Evolutionary conservation across 2,888 invertebrate genomes (phyloP).

Genomic region (Xylota segnis): DNA sequence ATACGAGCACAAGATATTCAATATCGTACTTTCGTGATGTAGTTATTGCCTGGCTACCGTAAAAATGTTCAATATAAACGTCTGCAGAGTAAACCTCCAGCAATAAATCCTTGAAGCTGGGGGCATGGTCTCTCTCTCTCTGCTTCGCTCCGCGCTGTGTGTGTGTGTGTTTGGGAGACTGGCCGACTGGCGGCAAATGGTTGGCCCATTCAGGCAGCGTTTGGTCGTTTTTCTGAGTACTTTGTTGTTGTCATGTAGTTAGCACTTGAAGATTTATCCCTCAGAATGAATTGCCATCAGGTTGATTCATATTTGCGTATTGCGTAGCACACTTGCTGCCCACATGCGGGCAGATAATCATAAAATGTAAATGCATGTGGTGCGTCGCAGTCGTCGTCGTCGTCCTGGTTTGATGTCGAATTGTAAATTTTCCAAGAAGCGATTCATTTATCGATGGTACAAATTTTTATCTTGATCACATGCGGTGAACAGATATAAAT

Average conservation of each 20-base stretch:
- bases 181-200: conserved; percentile 75
- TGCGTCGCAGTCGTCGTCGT: conserved; percentile 27
- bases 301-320: conserved; percentile 79
- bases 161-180: conserved; percentile 5
- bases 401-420: conserved; percentile 35
- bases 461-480: conserved; percentile 54
- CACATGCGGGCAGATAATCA: conserved; percentile 65
- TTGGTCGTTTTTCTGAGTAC: conserved; percentile 79
- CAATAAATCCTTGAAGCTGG: conserved; percentile 56
- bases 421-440: conserved; percentile 53
- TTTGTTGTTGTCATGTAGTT: conserved; percentile 85
- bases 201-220: conserved; percentile 78
- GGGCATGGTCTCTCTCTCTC: conserved; percentile 10
- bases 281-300: conserved; percentile 84
- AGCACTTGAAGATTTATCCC: conserved; percentile 85
- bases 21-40: conserved; percentile 66
- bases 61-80: conserved; percentile 70
- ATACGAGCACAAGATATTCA: conserved; percentile 64
- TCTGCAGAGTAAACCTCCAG: conserved; percentile 52
- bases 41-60: conserved; percentile 72
- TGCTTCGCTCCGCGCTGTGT: not conserved
- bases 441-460: conserved; percentile 55
- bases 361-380: conserved; percentile 54
- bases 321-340: conserved; percentile 69
- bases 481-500: conserved; percentile 53